Evolutionary conservation across 2,888 invertebrate genomes (phyloP).

Genomic region (Trissonchulus latispiculum): DNA sequence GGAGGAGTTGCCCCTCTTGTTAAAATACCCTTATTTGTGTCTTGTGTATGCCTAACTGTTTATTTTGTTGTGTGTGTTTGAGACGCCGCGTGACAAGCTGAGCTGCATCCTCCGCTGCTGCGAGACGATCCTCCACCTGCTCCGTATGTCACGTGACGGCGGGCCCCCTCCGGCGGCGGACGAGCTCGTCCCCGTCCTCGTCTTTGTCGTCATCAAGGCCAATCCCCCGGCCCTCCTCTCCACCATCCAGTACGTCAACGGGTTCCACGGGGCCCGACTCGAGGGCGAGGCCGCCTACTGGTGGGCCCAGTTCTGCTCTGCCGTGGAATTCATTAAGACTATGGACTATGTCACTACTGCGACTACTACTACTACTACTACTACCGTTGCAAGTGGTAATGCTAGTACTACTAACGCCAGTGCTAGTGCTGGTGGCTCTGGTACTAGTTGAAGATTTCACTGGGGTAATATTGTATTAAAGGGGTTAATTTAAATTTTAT

Average conservation of each 20-base stretch:
- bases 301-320: slow-evolving; percentile 96
- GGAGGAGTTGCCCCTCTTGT: too few relatives aligned
- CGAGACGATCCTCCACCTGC: slow-evolving; percentile 80
- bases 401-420: too few relatives aligned
- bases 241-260: slow-evolving; percentile 88
- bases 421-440: too few relatives aligned
- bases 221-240: slow-evolving; percentile 87
- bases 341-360: slow-evolving; percentile 76
- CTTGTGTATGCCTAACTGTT: too few relatives aligned
- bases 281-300: slow-evolving; percentile 87
- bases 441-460: too few relatives aligned
- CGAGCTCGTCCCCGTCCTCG: slow-evolving; percentile 88
- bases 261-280: slow-evolving; percentile 71
- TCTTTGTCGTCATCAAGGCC: slow-evolving; percentile 83
- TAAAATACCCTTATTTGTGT: too few relatives aligned
- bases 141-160: slow-evolving; percentile 62
- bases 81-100: slow-evolving; percentile 73
- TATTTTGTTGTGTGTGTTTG: too few relatives aligned
- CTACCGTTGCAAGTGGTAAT: too few relatives aligned
- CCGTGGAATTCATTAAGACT: slow-evolving; percentile 93
- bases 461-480: too few relatives aligned
- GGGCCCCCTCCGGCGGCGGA: slow-evolving; percentile 61
- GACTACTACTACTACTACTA: too few relatives aligned
- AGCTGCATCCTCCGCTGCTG: slow-evolving; percentile 74
- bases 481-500: too few relatives aligned